Percentiles rank a stretch among this genome's conserved stretches.
These are phyloP conservation scores for Rhinoderma darwinii DNA, from an alignment of 2,113 vertebrate genomes.

Conservation along the genomic window DNA sequence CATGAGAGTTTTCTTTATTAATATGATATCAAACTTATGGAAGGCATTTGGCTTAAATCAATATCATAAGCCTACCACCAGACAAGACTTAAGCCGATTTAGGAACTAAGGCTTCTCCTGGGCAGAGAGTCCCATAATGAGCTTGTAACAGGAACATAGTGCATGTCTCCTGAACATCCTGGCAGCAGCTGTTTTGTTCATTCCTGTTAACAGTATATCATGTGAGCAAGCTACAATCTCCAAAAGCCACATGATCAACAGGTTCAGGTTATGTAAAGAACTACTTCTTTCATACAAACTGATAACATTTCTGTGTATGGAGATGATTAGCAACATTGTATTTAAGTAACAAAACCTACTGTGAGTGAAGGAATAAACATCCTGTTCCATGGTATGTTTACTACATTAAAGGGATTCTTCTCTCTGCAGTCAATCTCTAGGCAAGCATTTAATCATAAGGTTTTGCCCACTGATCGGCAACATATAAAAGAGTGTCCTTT, in stretches of 20 bases:
- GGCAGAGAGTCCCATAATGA: conserved; percentile 37
- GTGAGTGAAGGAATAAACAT: background rate
- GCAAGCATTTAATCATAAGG: no score
- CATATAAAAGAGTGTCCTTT: background rate
- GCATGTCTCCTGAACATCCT: conserved; percentile 37
- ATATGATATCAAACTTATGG: conserved; percentile 43
- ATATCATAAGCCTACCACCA: conserved; percentile 37
- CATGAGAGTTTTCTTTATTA: conserved; percentile 37
- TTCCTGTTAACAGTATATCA: conserved; percentile 57
- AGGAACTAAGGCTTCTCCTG: conserved; percentile 21
- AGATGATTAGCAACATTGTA: background rate
- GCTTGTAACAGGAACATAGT: conserved; percentile 47
- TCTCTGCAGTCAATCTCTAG: no score
- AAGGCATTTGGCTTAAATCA: conserved; percentile 40
- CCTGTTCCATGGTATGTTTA: background rate
- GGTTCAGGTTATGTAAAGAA: conserved; percentile 39
- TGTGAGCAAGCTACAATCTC: conserved; percentile 13
- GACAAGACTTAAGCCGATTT: conserved; percentile 54
- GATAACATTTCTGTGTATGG: conserved; percentile 5
- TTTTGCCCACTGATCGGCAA: background rate
- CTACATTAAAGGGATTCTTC: background rate
- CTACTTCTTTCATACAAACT: conserved; percentile 18
- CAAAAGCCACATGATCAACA: conserved; percentile 53
- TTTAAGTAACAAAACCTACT: background rate
- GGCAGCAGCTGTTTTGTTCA: conserved; percentile 49